Percentiles rank a stretch among this genome's conserved stretches.
phyloP scores from a whole-genome alignment of 2,113 vertebrate genomes.

The Atherinomorus stipes region DNA sequence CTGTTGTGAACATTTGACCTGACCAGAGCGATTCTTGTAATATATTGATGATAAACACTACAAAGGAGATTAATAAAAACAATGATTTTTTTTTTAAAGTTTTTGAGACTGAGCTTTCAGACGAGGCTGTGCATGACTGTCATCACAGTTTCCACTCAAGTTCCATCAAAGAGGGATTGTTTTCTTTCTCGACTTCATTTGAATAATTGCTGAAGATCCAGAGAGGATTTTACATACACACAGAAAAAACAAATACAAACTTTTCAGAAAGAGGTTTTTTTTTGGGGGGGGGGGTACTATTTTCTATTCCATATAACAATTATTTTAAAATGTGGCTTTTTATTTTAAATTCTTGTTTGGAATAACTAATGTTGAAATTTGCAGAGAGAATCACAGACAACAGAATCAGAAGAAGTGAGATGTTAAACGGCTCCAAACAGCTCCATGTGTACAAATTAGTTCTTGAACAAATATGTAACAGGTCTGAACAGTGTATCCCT shows the following conservation, averaged over 20 bases:
- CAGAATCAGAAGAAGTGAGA: neutral
- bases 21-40: neutral
- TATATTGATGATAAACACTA: neutral
- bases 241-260: too few species aligned
- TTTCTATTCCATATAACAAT: neutral
- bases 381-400: neutral
- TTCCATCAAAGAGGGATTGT: neutral
- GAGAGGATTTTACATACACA: neutral
- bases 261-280: neutral
- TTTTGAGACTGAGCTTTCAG: neutral
- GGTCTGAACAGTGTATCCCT: neutral
- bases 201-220: neutral
- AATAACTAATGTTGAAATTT: neutral
- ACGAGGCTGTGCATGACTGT: neutral
- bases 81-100: neutral
- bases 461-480: neutral
- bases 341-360: neutral
- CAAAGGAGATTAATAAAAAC: neutral
- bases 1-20: constrained; percentile 16
- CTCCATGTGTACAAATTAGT: neutral
- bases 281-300: too few species aligned
- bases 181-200: neutral
- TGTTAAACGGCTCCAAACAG: neutral
- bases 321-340: neutral
- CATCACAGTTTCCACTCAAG: neutral